Percentiles rank a stretch among this genome's conserved stretches.
These are phyloP conservation scores for Cuculus canorus DNA, from an alignment of 2,797 vertebrate species.

Conservation along the genomic window DNA sequence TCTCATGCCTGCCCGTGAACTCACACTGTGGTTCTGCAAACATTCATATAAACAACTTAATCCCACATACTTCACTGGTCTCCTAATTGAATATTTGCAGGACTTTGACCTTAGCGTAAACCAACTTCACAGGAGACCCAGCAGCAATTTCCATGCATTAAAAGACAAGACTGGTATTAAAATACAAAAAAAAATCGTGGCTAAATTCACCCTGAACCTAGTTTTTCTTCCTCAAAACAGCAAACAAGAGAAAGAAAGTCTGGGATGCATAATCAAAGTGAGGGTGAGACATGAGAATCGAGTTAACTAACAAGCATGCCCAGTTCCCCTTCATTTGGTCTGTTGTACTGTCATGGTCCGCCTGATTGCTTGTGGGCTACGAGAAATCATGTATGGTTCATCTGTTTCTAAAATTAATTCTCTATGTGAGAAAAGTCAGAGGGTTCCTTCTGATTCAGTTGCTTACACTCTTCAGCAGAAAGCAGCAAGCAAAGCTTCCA, in stretches of 20 bases:
- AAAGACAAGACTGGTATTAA: not conserved
- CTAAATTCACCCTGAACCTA: not conserved
- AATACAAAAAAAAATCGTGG: not conserved
- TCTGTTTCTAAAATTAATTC: not conserved
- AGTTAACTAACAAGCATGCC: not conserved
- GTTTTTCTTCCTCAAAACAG: not conserved
- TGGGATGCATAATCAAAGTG: not conserved
- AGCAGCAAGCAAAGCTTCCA: not conserved
- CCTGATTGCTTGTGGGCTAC: not conserved
- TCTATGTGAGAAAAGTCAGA: not conserved
- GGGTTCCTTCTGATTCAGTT: not conserved
- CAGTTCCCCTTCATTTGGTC: not conserved
- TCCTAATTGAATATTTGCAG: conserved; percentile 58
- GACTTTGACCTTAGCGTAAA: conserved; percentile 23
- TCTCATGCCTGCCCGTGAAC: conserved; percentile 52
- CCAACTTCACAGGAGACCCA: not conserved
- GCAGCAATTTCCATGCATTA: not conserved
- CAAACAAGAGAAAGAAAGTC: not conserved
- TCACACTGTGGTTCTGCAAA: conserved; percentile 52
- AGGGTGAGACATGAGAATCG: not conserved
- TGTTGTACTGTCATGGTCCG: not conserved
- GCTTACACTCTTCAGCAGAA: not conserved
- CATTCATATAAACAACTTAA: conserved; percentile 47
- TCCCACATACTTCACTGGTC: conserved; percentile 54
- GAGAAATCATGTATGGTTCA: not conserved